Evolutionary conservation across 2,113 vertebrate species (phyloP).

Genomic region (Indicator indicator): DNA sequence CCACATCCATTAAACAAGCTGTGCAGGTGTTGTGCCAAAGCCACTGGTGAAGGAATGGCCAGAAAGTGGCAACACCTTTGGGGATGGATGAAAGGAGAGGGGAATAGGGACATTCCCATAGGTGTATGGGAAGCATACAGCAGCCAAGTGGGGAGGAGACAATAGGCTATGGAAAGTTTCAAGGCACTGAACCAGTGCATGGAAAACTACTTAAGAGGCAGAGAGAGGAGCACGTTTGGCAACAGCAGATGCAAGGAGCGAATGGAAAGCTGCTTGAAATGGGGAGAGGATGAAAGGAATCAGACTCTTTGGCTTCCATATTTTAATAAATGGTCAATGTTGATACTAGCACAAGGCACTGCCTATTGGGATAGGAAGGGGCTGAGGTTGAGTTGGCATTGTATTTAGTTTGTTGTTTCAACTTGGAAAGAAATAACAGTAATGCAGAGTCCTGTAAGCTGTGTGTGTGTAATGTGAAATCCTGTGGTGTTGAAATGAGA

Average conservation of each 20-base stretch:
- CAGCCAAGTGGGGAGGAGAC: background rate
- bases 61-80: background rate
- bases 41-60: background rate
- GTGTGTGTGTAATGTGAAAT: background rate
- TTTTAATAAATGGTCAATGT: background rate
- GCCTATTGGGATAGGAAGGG: background rate
- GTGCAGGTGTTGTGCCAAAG: background rate
- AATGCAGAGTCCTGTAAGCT: background rate
- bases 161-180: background rate
- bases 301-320: background rate
- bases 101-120: background rate
- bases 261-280: background rate
- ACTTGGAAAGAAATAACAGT: background rate
- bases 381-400: background rate
- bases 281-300: background rate
- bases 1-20: rapidly evolving
- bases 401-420: background rate
- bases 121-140: background rate
- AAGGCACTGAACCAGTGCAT: background rate
- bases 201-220: background rate
- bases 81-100: background rate
- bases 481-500: rapidly evolving
- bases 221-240: background rate
- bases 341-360: background rate
- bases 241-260: background rate